Evolutionary conservation across 2,888 invertebrate genomes (phyloP).

Genomic region (Megalurothrips usitatus): DNA sequence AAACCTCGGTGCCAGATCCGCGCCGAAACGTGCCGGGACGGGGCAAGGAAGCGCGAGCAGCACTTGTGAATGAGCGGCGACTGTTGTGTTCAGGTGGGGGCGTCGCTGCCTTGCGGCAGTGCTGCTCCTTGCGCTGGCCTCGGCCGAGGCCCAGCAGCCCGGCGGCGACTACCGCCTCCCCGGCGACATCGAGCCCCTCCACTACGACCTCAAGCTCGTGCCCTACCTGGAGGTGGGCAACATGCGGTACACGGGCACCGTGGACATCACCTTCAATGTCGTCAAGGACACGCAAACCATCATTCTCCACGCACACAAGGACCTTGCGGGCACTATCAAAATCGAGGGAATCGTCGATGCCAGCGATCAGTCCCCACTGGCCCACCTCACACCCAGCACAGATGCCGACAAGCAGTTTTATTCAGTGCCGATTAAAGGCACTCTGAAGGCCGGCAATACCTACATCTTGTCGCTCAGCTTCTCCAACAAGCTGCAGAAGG

Average conservation of each 20-base stretch:
- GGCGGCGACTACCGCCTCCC: slow-evolving; percentile 33
- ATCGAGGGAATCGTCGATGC: neutral
- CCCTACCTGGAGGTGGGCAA: slow-evolving; percentile 32
- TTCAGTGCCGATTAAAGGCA: no score
- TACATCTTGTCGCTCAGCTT: neutral
- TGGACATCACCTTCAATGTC: slow-evolving; percentile 21
- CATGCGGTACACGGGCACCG: slow-evolving; percentile 31
- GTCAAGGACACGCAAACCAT: neutral
- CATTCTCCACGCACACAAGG: neutral
- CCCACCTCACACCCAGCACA: no score
- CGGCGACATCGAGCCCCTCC: slow-evolving; percentile 24
- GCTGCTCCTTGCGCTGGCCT: neutral
- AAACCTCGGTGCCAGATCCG: no score
- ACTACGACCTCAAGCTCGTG: slow-evolving; percentile 32
- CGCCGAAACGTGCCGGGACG: no score
- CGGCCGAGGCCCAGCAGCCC: neutral
- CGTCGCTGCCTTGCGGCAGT: neutral
- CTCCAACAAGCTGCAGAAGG: neutral
- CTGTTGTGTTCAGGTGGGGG: no score
- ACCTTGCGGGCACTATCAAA: neutral
- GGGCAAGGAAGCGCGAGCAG: no score
- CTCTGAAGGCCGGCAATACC: neutral
- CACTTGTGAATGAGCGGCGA: no score
- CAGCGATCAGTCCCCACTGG: no score
- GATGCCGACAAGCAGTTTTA: no score